Conservation (phyloP, 2,888 invertebrate genomes). For the Nemurella pictetii region DNA sequence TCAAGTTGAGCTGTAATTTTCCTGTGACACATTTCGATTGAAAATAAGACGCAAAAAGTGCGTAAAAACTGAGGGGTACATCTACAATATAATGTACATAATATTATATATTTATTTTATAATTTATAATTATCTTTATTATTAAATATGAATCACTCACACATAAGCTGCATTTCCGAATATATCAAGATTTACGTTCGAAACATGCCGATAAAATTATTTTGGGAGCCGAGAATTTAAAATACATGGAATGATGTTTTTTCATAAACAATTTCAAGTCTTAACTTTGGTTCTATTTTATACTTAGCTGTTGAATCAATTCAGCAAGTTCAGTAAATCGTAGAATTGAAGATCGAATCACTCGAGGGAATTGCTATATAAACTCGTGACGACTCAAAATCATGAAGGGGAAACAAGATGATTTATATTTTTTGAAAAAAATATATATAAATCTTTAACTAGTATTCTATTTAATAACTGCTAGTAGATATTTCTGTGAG, state of each 20-base stretch:
- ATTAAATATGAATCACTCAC: neutral
- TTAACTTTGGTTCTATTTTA: neutral
- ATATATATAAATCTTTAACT: slow-evolving; percentile 14
- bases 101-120: neutral
- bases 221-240: neutral
- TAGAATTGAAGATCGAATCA: neutral
- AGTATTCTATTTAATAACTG: neutral
- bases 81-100: neutral
- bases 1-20: neutral
- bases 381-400: neutral
- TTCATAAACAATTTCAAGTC: neutral
- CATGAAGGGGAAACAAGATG: neutral
- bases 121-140: neutral
- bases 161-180: neutral
- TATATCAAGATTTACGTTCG: neutral
- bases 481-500: neutral
- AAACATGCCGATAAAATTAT: neutral
- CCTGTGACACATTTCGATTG: neutral
- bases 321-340: neutral
- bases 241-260: neutral
- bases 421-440: slow-evolving; percentile 19
- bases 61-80: neutral
- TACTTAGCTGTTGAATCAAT: neutral
- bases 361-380: neutral
- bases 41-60: neutral